Conservation (phyloP, 35 echinoderm and acorn worm genomes). For the Chiridota heheva region DNA sequence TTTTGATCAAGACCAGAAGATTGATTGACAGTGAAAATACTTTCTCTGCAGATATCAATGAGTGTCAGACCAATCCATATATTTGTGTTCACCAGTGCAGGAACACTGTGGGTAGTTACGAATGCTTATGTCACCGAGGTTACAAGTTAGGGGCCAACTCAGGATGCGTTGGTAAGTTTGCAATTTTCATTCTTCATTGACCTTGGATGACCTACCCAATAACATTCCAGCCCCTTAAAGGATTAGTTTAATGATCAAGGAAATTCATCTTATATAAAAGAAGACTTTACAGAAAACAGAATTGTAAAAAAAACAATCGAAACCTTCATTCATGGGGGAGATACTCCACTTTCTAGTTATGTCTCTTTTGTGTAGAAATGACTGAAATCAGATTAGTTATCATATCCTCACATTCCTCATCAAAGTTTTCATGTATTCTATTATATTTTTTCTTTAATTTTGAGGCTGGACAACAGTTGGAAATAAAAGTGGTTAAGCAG, state of each 20-base stretch:
- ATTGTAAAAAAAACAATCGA: background rate
- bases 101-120: constrained; percentile 72
- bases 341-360: background rate
- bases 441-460: too few relatives aligned
- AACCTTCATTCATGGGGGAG: background rate
- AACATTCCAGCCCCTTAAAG: background rate
- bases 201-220: background rate
- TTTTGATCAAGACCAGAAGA: background rate
- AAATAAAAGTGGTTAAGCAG: too few relatives aligned
- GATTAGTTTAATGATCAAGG: too few relatives aligned
- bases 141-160: constrained; percentile 35
- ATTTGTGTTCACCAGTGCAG: constrained; percentile 62
- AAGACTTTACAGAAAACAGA: background rate
- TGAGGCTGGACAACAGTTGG: too few relatives aligned
- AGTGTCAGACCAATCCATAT: constrained; percentile 38
- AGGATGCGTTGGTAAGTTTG: constrained; percentile 45
- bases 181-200: background rate
- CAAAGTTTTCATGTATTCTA: too few relatives aligned
- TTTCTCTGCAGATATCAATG: constrained; percentile 66
- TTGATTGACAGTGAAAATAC: background rate
- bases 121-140: constrained; percentile 57
- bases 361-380: too few relatives aligned
- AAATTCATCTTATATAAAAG: too few relatives aligned
- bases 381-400: too few relatives aligned
- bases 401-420: background rate